Conservation (phyloP, 2,888 invertebrate species). For the Chalcosyrphus nemorum region DNA sequence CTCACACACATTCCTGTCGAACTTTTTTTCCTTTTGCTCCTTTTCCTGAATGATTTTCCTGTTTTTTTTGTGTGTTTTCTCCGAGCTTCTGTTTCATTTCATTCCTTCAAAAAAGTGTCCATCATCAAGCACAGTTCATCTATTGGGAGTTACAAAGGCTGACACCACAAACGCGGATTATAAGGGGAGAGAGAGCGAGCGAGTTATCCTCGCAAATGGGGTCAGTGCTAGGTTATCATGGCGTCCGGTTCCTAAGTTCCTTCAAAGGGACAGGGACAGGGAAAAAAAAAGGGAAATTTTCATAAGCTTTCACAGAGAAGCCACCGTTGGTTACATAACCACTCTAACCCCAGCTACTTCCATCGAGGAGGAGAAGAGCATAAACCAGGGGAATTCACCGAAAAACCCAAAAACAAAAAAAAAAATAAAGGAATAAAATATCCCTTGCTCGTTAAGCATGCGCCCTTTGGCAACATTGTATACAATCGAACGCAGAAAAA, state of each 20-base stretch:
- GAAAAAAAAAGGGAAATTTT: constrained; percentile 35
- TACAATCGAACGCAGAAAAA: constrained; percentile 3
- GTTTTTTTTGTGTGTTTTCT: constrained; percentile 59
- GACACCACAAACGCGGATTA: constrained; percentile 33
- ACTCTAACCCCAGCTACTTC: constrained; percentile 1
- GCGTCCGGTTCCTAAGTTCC: constrained; percentile 67
- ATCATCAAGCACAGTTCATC: constrained; percentile 66
- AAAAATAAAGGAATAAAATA: no score
- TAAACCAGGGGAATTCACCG: constrained; percentile 48
- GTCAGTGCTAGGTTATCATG: constrained; percentile 72
- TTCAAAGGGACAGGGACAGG: background rate
- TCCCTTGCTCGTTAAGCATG: constrained; percentile 68
- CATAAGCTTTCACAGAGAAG: constrained; percentile 50
- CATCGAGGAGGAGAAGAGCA: constrained; percentile 41
- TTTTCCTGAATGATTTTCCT: constrained; percentile 53
- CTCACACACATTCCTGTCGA: constrained; percentile 31
- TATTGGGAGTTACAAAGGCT: constrained; percentile 44
- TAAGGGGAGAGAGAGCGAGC: background rate
- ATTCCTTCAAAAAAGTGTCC: constrained; percentile 57
- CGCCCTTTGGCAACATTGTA: constrained; percentile 67
- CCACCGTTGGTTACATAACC: constrained; percentile 68
- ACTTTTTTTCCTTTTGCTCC: constrained; percentile 31
- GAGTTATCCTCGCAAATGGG: constrained; percentile 65
- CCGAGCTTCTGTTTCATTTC: constrained; percentile 67
- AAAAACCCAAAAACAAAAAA: background rate